Evolutionary conservation across 2,113 vertebrate species (phyloP).

Genomic region (Myxocyprinus asiaticus): DNA sequence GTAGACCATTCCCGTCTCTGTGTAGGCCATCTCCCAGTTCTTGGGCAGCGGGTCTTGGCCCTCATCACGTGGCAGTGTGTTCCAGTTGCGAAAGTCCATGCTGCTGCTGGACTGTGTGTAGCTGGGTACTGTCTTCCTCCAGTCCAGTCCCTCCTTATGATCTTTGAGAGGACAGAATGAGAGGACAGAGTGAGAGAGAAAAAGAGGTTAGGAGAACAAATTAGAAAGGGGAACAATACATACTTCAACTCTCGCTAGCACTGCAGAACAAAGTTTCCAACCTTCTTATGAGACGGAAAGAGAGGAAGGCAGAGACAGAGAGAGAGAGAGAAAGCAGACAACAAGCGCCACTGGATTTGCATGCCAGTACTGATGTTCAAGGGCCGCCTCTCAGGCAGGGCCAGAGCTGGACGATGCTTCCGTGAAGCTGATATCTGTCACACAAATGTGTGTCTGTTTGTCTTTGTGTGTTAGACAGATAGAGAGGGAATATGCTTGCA

Average conservation of each 20-base stretch:
- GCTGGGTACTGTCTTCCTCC: conserved; percentile 92
- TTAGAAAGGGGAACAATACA: conserved; percentile 62
- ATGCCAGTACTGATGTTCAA: conserved; percentile 65
- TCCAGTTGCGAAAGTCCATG: conserved; percentile 87
- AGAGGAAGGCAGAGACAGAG: no score
- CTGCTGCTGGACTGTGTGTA: conserved; percentile 89
- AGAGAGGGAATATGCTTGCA: not conserved
- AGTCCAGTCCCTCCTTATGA: conserved; percentile 86
- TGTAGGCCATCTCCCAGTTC: conserved; percentile 99
- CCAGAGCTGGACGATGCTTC: conserved; percentile 55
- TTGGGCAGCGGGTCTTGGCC: conserved; percentile 88
- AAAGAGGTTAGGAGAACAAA: conserved; percentile 51
- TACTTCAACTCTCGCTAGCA: conserved; percentile 60
- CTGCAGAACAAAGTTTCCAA: conserved; percentile 23
- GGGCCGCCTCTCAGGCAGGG: conserved; percentile 66
- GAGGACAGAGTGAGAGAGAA: conserved; percentile 1
- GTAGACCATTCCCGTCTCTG: conserved; percentile 95
- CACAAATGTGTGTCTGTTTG: not conserved
- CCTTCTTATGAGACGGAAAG: conserved; percentile 19
- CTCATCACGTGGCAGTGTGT: conserved; percentile 84
- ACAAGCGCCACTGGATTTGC: conserved; percentile 69
- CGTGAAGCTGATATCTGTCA: conserved; percentile 52
- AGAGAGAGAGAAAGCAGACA: not conserved
- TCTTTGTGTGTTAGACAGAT: not conserved
- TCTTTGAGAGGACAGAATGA: conserved; percentile 70